These are phyloP conservation scores for Adela reaumurella DNA, from an alignment of 2,888 invertebrate genomes.

Conservation along the genomic window DNA sequence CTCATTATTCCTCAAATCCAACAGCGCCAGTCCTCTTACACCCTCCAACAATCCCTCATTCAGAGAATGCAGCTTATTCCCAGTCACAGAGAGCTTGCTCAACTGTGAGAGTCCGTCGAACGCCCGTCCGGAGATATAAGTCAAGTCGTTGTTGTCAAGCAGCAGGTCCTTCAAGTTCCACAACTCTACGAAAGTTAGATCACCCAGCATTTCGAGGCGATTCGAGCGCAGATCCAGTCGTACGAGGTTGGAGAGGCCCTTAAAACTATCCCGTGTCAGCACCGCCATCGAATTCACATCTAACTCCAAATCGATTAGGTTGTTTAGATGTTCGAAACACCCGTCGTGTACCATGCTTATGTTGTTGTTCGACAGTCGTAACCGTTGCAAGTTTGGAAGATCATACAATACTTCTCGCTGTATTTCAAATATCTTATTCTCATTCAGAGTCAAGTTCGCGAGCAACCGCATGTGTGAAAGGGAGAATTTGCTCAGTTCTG, in stretches of 20 bases:
- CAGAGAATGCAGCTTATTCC: constrained; percentile 69
- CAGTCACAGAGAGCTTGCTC: constrained; percentile 65
- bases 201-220: constrained; percentile 72
- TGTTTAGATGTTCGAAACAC: constrained; percentile 70
- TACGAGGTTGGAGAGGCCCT: constrained; percentile 68
- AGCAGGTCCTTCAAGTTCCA: constrained; percentile 68
- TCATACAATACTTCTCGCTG: constrained; percentile 71
- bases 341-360: constrained; percentile 81
- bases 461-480: constrained; percentile 72
- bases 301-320: constrained; percentile 75
- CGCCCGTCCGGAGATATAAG: constrained; percentile 72
- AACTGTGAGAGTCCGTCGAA: constrained; percentile 71
- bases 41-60: constrained; percentile 70
- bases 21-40: constrained; percentile 63
- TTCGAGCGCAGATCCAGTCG: constrained; percentile 72
- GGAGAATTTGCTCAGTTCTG: constrained; percentile 62
- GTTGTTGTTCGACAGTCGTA: constrained; percentile 82
- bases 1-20: constrained; percentile 74
- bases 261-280: constrained; percentile 71
- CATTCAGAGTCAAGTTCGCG: constrained; percentile 66
- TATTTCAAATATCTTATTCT: constrained; percentile 72
- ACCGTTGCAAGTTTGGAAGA: constrained; percentile 65
- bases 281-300: constrained; percentile 72
- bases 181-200: constrained; percentile 74
- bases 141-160: constrained; percentile 65